These are phyloP conservation scores for Unio delphinus DNA, from an alignment of 2,888 invertebrate genomes.

Conservation along the genomic window DNA sequence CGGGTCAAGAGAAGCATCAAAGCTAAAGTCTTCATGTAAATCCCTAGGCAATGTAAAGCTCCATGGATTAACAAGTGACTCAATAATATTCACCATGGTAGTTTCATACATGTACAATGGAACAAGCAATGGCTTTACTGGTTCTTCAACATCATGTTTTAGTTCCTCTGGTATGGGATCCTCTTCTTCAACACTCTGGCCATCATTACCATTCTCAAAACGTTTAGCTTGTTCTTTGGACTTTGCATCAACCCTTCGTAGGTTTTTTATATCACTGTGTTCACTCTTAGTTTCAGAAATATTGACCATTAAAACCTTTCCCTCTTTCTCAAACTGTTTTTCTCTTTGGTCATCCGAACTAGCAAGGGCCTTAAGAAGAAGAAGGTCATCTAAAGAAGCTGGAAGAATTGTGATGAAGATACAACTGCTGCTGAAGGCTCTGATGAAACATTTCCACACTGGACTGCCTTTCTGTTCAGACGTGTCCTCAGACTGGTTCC, in stretches of 20 bases:
- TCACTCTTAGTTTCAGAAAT: conserved; percentile 2
- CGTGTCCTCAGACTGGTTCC: neutral
- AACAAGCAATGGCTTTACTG: conserved; percentile 54
- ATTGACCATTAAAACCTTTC: neutral
- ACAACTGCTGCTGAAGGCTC: conserved; percentile 77
- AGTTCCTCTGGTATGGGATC: conserved; percentile 9
- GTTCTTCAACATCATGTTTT: conserved; percentile 7
- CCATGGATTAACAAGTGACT: conserved; percentile 65
- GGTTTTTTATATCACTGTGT: neutral
- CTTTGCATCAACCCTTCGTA: conserved; percentile 3
- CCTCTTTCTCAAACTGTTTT: neutral
- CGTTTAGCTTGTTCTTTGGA: neutral
- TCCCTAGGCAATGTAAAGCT: conserved; percentile 54
- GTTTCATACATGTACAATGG: conserved; percentile 82
- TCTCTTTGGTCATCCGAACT: neutral
- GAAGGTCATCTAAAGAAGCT: conserved; percentile 75
- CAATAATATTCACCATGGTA: conserved; percentile 76
- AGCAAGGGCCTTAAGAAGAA: conserved; percentile 42
- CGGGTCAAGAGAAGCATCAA: conserved; percentile 21
- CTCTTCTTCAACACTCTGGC: conserved; percentile 1
- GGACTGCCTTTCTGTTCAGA: conserved; percentile 54
- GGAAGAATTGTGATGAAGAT: conserved; percentile 80
- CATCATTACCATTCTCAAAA: neutral
- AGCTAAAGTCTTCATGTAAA: conserved; percentile 65
- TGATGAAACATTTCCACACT: conserved; percentile 80